Base-by-base conservation (phyloP, 2,888 invertebrate genomes). In the Orthosia gothica region DNA sequence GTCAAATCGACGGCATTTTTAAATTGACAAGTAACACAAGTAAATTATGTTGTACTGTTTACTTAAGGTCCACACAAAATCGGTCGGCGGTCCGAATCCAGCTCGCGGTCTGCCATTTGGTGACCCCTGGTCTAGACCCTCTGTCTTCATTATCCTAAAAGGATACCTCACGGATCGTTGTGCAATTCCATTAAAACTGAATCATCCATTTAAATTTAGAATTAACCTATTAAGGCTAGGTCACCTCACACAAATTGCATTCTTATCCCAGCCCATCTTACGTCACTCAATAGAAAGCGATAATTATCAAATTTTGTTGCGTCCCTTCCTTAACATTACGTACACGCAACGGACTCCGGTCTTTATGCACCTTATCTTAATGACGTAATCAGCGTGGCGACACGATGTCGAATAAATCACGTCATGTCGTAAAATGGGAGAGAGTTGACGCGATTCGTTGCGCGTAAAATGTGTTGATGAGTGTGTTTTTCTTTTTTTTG, bases 311-410 rank as follows among this genome's bases (percentile, higher is more conserved):
- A 66, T 66, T 74, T 74, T 75, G 74, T 79, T 76, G 59, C 54
- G 40, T 62, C 26, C 75, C 40, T 40, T 52, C 52, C 61, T 20
- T 54, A 50, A 73, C 54, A 18, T 49, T 50, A 66, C 49, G 62
- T 52, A 63, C 57, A 74, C 66, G 77, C 64, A 81, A 66, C 52
- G 75, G 62, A 78, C 57, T 61, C 45, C 54, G 55, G 50, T 65
- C 74, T 61, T 45, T 80, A 80, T 26, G 23, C n/a, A 12, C 13
- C 74, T 65, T 82, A 83, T 83, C 83, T 82, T 76, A 86, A 86
- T 84, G 79, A 86, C 76, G 73, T 71, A 73, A 86, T 84, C 85
- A 74, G 74, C 20, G 52, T 67, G 78, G 81, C 81, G 81, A 80
- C 69, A 78, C 61, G 61, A 49, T 49, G 67, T 58, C 62, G 52